Base-by-base conservation (phyloP, 2,888 invertebrate species). In the Lithophane ornitopus region DNA sequence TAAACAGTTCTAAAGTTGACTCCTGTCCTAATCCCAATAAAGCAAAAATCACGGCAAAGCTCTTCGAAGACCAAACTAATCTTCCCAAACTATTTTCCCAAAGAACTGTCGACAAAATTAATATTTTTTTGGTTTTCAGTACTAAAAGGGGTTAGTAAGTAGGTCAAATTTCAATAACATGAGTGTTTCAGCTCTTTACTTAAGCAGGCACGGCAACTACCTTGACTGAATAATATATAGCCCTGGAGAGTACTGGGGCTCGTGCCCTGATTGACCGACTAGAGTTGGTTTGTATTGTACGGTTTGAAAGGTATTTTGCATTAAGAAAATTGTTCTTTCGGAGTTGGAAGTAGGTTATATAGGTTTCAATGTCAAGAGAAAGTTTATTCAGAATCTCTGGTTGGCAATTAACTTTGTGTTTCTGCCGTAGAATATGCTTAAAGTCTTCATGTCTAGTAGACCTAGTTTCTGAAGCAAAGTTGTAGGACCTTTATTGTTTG, bases 141-240 rank as follows among this genome's bases (percentile, higher is more conserved):
- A 62, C 72, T 82, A 81, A 87, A 85, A 84, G 83, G 81, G 82
- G 79, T 78, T 75, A 79, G 70, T 78, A 76, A 80, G 74, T 74
- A 81, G 81, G 82, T 86, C 79, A 80, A 67, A 78, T 78, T 82
- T 76, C 79, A 88, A 85, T 76, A 71, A 69, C 76, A 85, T 65
- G 63, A 76, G 76, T 70, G 63, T 81, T 71, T 34, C 56, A 68
- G 78, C 81, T 70, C 66, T 82, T 87, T 88, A 80, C 75, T 81
- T 76, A 76, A 85, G 84, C 72, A 75, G 78, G 76, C 70, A 61
- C 68, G 75, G 74, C 70, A 76, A 74, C 76, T 56, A 70, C 61
- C 58, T 46, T 56, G 49, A 14, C 62, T 76, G 68, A 80, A 86
- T 86, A 84, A 86, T 84, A 67, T 61, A 84, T 85, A 39, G 41